phyloP scores from a whole-genome alignment of 2,113 vertebrate species.

The Ammodytes dubius region DNA sequence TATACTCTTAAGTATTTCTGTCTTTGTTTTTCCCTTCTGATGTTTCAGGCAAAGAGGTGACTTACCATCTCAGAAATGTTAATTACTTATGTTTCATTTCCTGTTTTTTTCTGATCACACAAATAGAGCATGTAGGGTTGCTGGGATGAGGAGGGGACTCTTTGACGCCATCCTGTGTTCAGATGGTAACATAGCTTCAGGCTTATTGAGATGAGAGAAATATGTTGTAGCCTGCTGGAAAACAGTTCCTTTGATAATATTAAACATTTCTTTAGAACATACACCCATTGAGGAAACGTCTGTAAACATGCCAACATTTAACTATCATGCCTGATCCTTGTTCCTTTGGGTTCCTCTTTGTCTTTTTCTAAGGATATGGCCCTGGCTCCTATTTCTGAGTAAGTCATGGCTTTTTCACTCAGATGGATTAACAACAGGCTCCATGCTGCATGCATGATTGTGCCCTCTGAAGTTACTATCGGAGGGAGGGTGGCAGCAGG shows the following conservation, averaged over 20 bases:
- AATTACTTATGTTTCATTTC: conserved; percentile 76
- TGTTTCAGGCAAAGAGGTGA: conserved; percentile 59
- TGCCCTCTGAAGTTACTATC: conserved; percentile 46
- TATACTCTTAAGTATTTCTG: conserved; percentile 63
- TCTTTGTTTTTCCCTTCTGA: conserved; percentile 66
- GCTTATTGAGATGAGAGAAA: neutral
- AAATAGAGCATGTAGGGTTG: conserved; percentile 2
- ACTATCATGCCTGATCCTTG: neutral
- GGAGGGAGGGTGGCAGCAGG: conserved; percentile 59
- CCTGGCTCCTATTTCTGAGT: conserved; percentile 22
- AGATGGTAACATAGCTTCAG: conserved; percentile 2
- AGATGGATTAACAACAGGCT: conserved; percentile 55
- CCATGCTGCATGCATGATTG: conserved; percentile 62
- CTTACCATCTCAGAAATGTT: conserved; percentile 70
- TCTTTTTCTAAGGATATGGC: conserved; percentile 6
- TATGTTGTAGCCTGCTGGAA: neutral
- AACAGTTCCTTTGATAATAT: conserved; percentile 1
- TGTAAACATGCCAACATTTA: neutral
- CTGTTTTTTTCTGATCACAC: conserved; percentile 56
- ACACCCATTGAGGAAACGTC: neutral
- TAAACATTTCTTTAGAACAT: neutral
- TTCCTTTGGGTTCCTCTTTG: neutral
- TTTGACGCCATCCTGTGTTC: conserved; percentile 20
- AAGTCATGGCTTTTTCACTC: conserved; percentile 49
- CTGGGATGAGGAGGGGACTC: conserved; percentile 24